Percentiles rank a stretch among this genome's conserved stretches.
These are phyloP conservation scores for Pteronotus mesoamericanus DNA, from an alignment of 2,797 vertebrate species.

Conservation along the genomic window DNA sequence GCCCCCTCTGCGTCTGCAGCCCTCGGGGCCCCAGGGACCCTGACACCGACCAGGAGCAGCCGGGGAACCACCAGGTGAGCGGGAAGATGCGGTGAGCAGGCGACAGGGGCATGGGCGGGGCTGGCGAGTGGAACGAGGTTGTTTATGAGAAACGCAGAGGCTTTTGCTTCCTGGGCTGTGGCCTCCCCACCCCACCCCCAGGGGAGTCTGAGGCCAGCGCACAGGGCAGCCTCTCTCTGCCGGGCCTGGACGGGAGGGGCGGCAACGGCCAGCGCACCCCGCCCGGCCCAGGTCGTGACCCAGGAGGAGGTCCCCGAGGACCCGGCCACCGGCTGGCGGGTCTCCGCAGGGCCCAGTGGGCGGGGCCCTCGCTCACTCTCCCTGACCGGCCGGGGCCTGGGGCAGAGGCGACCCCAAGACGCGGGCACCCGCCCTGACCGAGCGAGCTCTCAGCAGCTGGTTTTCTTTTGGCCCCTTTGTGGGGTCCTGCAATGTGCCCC, in stretches of 20 bases:
- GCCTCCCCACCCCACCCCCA: background rate
- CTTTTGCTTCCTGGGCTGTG: slow-evolving; percentile 50
- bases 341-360: too few relatives aligned
- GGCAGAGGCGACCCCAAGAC: background rate
- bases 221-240: background rate
- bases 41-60: background rate
- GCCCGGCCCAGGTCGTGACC: too few relatives aligned
- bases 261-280: too few relatives aligned
- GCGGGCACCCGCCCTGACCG: background rate
- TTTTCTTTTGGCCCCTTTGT: background rate
- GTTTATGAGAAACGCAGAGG: background rate
- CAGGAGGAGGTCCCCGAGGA: too few relatives aligned
- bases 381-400: background rate
- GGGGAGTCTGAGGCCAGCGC: background rate
- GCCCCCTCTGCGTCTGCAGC: background rate
- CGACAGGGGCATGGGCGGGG: background rate
- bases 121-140: slow-evolving; percentile 7
- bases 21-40: background rate
- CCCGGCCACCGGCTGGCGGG: too few relatives aligned
- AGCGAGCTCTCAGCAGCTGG: background rate
- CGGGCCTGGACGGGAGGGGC: background rate
- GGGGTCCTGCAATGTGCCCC: background rate
- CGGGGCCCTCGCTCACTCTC: too few relatives aligned
- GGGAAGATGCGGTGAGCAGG: background rate
- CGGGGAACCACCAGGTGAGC: background rate